Conservation (phyloP, 1,140 invertebrate genomes). For the Temnothorax nylanderi region DNA sequence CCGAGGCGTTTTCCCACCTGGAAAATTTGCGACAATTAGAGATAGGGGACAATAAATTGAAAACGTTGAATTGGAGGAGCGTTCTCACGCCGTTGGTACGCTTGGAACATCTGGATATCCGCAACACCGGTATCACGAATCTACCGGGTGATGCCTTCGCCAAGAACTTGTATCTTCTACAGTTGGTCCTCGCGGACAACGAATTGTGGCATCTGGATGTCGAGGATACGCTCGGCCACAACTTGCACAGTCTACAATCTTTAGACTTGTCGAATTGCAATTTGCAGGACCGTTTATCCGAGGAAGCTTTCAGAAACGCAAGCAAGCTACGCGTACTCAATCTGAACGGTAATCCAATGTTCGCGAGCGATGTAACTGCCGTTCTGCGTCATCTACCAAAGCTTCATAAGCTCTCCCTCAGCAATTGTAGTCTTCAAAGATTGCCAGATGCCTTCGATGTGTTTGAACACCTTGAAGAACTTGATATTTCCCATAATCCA, state of each 20-base stretch:
- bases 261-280: slow-evolving; percentile 90
- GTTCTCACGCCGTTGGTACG: slow-evolving; percentile 87
- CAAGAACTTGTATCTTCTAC: slow-evolving; percentile 89
- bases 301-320: slow-evolving; percentile 89
- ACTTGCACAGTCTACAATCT: slow-evolving; percentile 89
- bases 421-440: slow-evolving; percentile 88
- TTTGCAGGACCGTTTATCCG: slow-evolving; percentile 88
- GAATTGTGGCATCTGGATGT: slow-evolving; percentile 89
- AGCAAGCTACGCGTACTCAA: slow-evolving; percentile 89
- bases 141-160: slow-evolving; percentile 89
- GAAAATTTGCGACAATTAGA: slow-evolving; percentile 89
- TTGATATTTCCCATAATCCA: slow-evolving; percentile 90
- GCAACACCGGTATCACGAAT: slow-evolving; percentile 87
- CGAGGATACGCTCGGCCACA: slow-evolving; percentile 88
- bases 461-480: slow-evolving; percentile 88
- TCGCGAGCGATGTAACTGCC: slow-evolving; percentile 88
- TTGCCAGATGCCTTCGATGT: slow-evolving; percentile 89
- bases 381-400: slow-evolving; percentile 89
- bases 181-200: slow-evolving; percentile 89
- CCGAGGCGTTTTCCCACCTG: slow-evolving; percentile 86
- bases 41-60: slow-evolving; percentile 87
- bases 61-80: slow-evolving; percentile 87
- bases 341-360: slow-evolving; percentile 89
- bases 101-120: slow-evolving; percentile 89
- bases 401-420: slow-evolving; percentile 89